Conservation (phyloP, 2,888 invertebrate genomes). For the Portevinia maculata region DNA sequence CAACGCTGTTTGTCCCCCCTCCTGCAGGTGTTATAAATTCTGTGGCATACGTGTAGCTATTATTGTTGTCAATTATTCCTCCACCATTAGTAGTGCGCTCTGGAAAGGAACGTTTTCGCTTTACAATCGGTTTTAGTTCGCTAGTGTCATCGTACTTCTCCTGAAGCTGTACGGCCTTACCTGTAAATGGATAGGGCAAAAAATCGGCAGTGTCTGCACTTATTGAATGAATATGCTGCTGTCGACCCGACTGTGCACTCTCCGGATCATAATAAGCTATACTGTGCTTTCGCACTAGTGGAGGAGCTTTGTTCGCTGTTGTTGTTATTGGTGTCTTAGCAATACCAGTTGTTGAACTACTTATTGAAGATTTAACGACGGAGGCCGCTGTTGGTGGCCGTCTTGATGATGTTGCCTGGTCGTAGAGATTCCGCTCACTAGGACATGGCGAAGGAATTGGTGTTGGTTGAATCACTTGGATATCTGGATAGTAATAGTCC, state of each 20-base stretch:
- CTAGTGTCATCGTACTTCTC: conserved; percentile 76
- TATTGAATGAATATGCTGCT: conserved; percentile 81
- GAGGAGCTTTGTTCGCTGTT: conserved; percentile 75
- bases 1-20: conserved; percentile 79
- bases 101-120: conserved; percentile 79
- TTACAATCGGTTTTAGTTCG: conserved; percentile 80
- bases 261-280: conserved; percentile 81
- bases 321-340: conserved; percentile 50
- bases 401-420: conserved; percentile 71
- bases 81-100: conserved; percentile 66
- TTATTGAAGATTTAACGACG: conserved; percentile 72
- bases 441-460: conserved; percentile 93
- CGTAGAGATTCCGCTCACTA: conserved; percentile 84
- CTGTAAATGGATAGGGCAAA: conserved; percentile 78
- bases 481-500: conserved; percentile 86
- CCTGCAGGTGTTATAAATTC: conserved; percentile 75
- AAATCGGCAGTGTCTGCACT: conserved; percentile 81
- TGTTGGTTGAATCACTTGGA: conserved; percentile 90
- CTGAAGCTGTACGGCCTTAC: conserved; percentile 57
- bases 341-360: conserved; percentile 69
- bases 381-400: conserved; percentile 53
- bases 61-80: conserved; percentile 77
- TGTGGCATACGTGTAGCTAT: conserved; percentile 78
- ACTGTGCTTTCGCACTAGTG: conserved; percentile 80
- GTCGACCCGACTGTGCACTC: conserved; percentile 80